Evolutionary conservation across 1,140 invertebrate genomes (phyloP).

Genomic region (Ylistrum balloti): DNA sequence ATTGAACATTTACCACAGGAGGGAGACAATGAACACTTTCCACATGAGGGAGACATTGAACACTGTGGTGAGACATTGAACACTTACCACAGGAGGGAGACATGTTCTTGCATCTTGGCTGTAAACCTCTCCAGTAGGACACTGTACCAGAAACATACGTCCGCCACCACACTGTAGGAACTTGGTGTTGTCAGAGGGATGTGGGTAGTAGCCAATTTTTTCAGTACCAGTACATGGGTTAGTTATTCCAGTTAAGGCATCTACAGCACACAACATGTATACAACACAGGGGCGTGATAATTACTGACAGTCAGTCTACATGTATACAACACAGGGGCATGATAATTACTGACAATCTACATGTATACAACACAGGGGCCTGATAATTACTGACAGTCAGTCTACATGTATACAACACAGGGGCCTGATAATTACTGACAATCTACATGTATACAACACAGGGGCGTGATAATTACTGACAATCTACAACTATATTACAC

Average conservation of each 20-base stretch:
- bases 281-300: too few relatives aligned
- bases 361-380: background rate
- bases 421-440: background rate
- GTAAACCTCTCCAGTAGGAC: constrained; percentile 59
- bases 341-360: background rate
- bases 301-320: too few relatives aligned
- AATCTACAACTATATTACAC: background rate
- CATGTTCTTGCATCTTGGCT: constrained; percentile 53
- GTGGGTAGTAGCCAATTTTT: constrained; percentile 57
- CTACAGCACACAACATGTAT: background rate
- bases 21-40: too few relatives aligned
- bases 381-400: background rate
- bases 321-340: too few relatives aligned
- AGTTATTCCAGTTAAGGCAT: background rate
- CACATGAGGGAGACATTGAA: too few relatives aligned
- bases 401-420: background rate
- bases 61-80: too few relatives aligned
- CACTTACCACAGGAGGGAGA: constrained; percentile 21
- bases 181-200: constrained; percentile 62
- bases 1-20: too few relatives aligned
- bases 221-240: background rate
- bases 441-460: background rate
- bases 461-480: too few relatives aligned
- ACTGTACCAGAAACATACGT: constrained; percentile 64
- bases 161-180: constrained; percentile 67